Percentiles rank a stretch among this genome's conserved stretches.
These are phyloP conservation scores for Kradibia gibbosae DNA, from an alignment of 1,140 invertebrate genomes.

Conservation along the genomic window DNA sequence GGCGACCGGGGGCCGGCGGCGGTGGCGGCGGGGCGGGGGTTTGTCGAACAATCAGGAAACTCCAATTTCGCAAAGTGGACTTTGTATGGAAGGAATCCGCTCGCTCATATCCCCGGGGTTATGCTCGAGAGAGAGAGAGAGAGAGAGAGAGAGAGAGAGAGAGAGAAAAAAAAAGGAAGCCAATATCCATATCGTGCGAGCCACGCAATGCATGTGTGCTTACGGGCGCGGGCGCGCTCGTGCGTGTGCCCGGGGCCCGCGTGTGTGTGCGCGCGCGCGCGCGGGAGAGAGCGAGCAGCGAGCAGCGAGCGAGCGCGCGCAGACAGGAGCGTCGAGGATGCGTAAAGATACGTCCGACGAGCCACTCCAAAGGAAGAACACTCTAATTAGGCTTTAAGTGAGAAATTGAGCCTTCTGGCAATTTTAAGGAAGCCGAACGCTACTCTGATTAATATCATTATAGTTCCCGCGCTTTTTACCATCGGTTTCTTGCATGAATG, in stretches of 20 bases:
- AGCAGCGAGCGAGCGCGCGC: no score
- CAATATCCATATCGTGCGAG: constrained; percentile 30
- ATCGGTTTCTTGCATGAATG: not conserved
- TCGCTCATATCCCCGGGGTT: constrained; percentile 65
- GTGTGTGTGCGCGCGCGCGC: no score
- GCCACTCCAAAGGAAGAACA: not conserved
- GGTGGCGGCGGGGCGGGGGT: no score
- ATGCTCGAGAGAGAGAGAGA: constrained; percentile 61
- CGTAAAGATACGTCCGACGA: constrained; percentile 47
- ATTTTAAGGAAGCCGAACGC: constrained; percentile 73
- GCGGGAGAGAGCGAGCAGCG: no score
- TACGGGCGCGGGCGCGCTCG: no score
- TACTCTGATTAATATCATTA: constrained; percentile 73
- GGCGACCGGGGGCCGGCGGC: no score
- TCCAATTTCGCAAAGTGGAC: constrained; percentile 70
- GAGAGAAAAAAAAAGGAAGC: no score
- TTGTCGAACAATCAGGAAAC: constrained; percentile 63
- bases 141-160: no score
- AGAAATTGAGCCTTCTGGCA: constrained; percentile 72
- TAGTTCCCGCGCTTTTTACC: constrained; percentile 43
- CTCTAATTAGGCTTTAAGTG: constrained; percentile 73
- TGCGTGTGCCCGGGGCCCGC: no score
- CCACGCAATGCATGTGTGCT: not conserved
- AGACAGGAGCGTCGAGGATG: constrained; percentile 33
- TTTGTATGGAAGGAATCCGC: constrained; percentile 56